A percentile compares a stretch with the other conserved stretches of the same genome.
These are phyloP conservation scores for Pygmarrhopalites habei DNA, from an alignment of 1,140 invertebrate genomes.

Conservation along the genomic window DNA sequence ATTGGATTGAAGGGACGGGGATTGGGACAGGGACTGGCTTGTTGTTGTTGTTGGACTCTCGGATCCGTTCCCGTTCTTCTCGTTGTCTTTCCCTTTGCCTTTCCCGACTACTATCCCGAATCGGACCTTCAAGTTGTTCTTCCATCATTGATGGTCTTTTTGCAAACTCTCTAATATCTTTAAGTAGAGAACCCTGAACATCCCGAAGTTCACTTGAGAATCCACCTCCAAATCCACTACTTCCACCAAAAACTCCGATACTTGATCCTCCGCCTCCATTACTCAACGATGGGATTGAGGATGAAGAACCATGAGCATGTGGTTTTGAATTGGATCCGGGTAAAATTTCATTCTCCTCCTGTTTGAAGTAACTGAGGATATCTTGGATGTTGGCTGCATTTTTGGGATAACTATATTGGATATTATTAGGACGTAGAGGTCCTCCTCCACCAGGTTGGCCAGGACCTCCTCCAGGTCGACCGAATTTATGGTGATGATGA, in stretches of 20 bases:
- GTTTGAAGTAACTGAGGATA: constrained; percentile 34
- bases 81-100: neutral
- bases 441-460: neutral
- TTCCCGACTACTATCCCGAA: neutral
- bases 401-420: constrained; percentile 35
- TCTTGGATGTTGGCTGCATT: constrained; percentile 39
- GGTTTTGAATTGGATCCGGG: neutral
- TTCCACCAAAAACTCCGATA: neutral
- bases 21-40: neutral
- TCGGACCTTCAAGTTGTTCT: neutral
- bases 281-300: neutral
- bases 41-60: neutral
- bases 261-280: neutral
- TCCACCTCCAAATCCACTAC: neutral
- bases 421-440: neutral
- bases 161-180: constrained; percentile 38
- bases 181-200: constrained; percentile 33
- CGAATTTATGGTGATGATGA: no score
- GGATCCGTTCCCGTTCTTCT: no score
- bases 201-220: constrained; percentile 36
- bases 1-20: neutral
- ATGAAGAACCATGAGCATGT: neutral
- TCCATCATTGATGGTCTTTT: constrained; percentile 26
- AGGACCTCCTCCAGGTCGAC: neutral
- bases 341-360: constrained; percentile 15